Evolutionary conservation across 2,113 vertebrate species (phyloP).

Genomic region (Xenopus laevis): DNA sequence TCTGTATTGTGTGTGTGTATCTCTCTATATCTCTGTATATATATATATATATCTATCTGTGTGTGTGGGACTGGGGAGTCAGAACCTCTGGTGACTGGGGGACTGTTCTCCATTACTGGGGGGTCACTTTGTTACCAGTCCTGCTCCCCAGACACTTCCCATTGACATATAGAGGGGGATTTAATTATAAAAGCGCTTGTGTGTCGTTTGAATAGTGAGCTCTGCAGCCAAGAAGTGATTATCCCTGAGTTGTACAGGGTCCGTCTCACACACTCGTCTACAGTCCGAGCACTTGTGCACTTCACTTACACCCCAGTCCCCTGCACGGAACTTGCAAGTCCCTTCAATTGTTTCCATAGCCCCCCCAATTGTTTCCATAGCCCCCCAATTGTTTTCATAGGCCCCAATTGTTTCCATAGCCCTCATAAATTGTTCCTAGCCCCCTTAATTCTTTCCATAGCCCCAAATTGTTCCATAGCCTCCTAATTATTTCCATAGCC

Average conservation of each 20-base stretch:
- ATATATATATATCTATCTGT: no score
- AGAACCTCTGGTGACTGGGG: no score
- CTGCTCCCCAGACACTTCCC: background rate
- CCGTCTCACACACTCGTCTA: constrained; percentile 46
- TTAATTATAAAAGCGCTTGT: constrained; percentile 31
- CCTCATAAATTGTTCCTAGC: no score
- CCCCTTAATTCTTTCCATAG: no score
- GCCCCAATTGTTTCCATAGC: constrained; percentile 17
- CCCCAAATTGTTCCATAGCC: no score
- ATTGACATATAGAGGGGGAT: background rate
- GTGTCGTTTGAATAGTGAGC: constrained; percentile 52
- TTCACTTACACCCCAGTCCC: constrained; percentile 60
- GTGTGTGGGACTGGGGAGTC: no score
- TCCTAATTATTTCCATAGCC: constrained; percentile 14
- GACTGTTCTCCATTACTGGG: no score
- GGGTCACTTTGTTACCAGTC: no score
- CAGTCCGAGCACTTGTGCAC: background rate
- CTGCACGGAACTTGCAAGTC: constrained; percentile 19
- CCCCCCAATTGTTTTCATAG: no score
- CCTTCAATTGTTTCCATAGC: constrained; percentile 14
- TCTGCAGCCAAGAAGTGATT: constrained; percentile 55
- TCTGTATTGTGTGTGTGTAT: no score
- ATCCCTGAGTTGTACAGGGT: constrained; percentile 53
- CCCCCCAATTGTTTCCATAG: constrained; percentile 24
- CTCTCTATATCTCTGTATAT: no score